Evolutionary conservation across 30 jellyfish, hydroid and myxozoan genomes (phyloP).

Genomic region (Phacellophora camtschatica): DNA sequence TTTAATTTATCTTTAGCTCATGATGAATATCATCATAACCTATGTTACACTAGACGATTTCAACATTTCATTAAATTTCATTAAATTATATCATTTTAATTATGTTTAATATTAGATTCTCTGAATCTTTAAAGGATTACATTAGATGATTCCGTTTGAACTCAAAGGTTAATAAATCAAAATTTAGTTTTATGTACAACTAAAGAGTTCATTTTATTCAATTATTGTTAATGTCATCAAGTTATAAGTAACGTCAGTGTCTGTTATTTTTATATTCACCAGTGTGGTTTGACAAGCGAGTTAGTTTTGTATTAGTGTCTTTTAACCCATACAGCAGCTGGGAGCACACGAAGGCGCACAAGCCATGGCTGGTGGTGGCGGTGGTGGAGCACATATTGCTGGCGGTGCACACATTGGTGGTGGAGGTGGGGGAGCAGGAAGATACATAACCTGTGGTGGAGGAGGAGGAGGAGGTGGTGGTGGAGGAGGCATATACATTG

Average conservation of each 20-base stretch:
- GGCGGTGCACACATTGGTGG: constrained; percentile 82
- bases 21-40: neutral
- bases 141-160: neutral
- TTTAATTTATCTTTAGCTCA: neutral
- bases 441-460: constrained; percentile 65
- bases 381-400: constrained; percentile 82
- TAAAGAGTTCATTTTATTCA: neutral
- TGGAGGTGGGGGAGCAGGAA: constrained; percentile 95
- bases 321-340: constrained; percentile 75
- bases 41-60: constrained; percentile 6
- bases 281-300: too few relatives aligned
- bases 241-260: neutral
- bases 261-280: too few relatives aligned
- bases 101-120: too few relatives aligned
- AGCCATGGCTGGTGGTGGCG: constrained; percentile 69
- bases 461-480: constrained; percentile 78
- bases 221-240: neutral
- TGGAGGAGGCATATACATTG: constrained; percentile 63
- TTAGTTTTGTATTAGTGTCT: neutral
- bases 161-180: too few relatives aligned
- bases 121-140: too few relatives aligned
- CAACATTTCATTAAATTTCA: neutral
- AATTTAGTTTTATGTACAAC: constrained; percentile 3
- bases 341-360: constrained; percentile 80
- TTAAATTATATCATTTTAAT: too few relatives aligned